Evolutionary conservation across 2,888 invertebrate genomes (phyloP), one percentile per base, ranked within the genome.

Genomic region (Chromoteleia sp.): DNA sequence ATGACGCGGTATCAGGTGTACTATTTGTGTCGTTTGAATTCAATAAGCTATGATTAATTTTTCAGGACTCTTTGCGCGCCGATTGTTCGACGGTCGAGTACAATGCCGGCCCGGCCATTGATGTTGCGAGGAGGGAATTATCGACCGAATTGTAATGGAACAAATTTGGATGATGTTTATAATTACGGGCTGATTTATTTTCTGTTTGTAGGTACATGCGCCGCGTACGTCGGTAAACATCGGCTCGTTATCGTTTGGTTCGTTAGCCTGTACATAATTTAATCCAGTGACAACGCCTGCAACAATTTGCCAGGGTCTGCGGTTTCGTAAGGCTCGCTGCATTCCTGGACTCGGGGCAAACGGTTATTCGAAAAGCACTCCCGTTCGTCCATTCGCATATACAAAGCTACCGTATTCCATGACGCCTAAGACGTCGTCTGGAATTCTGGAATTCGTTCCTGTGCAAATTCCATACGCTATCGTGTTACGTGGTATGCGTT

Each of bases 241-340:
- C 63, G 67, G 45, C 81, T 77, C 68, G 81, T 74, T 77, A 81
- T 77, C 77, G 58, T 54, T 76, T 21, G 81, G 39, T 74, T 81
- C 78, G 82, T 82, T 82, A 78, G 74, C 45, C 25, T 25, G 43
- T 12, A 45, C 82, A 71, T 82, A 67, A 78, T 82, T 82, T 78
- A 70, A 71, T 78, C 59, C 50, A 12, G 67, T 39, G 83, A 75
- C 81, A 76, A 65, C 76, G 79, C 43, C 58, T 65, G 86, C 87
- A 88, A 89, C 89, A 89, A 90, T 89, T 90, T 89, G 88, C 88
- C 87, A 88, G 86, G 84, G 84, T 84, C 83, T 85, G 87, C 81
- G 87, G 86, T 86, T 84, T 85, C 71, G 82, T 73, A 81, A 82
- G 85, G 83, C 85, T 84, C 83, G 83, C 83, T 85, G 86, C 86